phyloP scores from a whole-genome alignment of 35 echinoderm and acorn worm genomes.

The Heliocidaris erythrogramma region DNA sequence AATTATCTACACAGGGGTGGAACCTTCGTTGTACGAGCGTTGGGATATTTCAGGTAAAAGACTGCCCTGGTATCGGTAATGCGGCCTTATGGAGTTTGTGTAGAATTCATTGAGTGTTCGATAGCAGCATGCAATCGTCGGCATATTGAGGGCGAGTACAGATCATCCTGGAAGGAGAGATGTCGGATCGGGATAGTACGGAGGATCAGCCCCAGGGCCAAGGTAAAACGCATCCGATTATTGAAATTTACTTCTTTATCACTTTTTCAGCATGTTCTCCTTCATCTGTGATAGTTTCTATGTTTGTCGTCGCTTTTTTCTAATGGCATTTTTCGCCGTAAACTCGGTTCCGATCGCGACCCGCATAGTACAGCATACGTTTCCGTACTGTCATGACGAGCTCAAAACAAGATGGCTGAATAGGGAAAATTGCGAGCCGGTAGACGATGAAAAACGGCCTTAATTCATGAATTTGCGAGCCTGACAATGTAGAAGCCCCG shows the following conservation, averaged over 20 bases:
- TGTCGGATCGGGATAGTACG: slow-evolving; percentile 93
- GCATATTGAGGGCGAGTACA: slow-evolving; percentile 40
- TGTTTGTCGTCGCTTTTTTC: neutral
- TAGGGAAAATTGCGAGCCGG: slow-evolving; percentile 13
- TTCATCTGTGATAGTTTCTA: slow-evolving; percentile 10
- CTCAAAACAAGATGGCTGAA: slow-evolving; percentile 49
- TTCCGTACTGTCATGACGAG: slow-evolving; percentile 38
- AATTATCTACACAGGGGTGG: slow-evolving; percentile 9
- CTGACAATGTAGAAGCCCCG: neutral
- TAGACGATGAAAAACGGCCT: neutral
- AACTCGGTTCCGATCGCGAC: slow-evolving; percentile 8
- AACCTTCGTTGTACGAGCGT: neutral
- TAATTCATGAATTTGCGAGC: neutral
- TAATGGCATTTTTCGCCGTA: slow-evolving; percentile 35
- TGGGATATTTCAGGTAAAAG: neutral
- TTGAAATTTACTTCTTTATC: slow-evolving; percentile 40
- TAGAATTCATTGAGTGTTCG: neutral
- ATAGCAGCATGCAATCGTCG: slow-evolving; percentile 24
- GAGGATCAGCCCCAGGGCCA: slow-evolving; percentile 96
- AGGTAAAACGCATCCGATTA: slow-evolving; percentile 64
- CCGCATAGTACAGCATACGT: slow-evolving; percentile 33
- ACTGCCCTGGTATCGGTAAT: slow-evolving; percentile 32
- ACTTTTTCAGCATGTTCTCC: neutral
- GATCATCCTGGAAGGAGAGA: slow-evolving; percentile 63
- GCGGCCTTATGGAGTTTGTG: neutral